A percentile compares a stretch with the other conserved stretches of the same genome.
Evolutionary conservation across 1,140 invertebrate genomes (phyloP).

Genomic region (Calliphora vicina): DNA sequence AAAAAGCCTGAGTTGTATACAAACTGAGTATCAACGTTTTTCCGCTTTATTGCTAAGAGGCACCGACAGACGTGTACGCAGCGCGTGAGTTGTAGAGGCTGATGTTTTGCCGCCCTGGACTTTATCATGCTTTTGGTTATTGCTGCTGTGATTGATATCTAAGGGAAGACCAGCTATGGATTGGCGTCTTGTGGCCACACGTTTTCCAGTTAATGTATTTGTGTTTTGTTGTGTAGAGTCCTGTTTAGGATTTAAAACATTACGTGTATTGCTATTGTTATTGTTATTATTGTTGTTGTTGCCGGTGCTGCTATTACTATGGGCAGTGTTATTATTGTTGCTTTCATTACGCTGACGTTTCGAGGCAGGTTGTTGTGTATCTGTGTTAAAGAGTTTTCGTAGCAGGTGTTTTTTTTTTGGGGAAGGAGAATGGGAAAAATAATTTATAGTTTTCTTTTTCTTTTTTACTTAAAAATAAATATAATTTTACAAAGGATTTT

Average conservation of each 20-base stretch:
- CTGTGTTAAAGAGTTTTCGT: not conserved
- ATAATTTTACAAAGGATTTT: too few relatives aligned
- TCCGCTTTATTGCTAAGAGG: slow-evolving; percentile 51
- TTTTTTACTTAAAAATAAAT: too few relatives aligned
- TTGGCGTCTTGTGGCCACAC: slow-evolving; percentile 38
- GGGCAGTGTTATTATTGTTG: slow-evolving; percentile 31
- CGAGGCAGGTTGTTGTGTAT: slow-evolving; percentile 37
- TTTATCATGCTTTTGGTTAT: slow-evolving; percentile 7
- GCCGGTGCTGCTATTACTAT: not conserved
- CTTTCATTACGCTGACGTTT: slow-evolving; percentile 49
- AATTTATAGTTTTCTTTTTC: not conserved
- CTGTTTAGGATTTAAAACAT: not conserved
- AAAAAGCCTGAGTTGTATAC: not conserved
- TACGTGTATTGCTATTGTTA: not conserved
- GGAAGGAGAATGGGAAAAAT: not conserved
- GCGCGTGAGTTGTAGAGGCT: slow-evolving; percentile 41
- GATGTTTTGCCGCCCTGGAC: slow-evolving; percentile 28
- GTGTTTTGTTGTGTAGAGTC: not conserved
- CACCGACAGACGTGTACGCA: slow-evolving; percentile 57
- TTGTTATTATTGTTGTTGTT: not conserved
- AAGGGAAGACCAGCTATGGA: slow-evolving; percentile 35
- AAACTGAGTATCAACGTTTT: slow-evolving; percentile 44
- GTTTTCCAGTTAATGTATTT: slow-evolving; percentile 28
- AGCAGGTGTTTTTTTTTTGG: not conserved
- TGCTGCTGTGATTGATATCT: slow-evolving; percentile 15